These are phyloP conservation scores for Salmo trutta DNA, from an alignment of 2,797 vertebrate genomes.

Conservation along the genomic window DNA sequence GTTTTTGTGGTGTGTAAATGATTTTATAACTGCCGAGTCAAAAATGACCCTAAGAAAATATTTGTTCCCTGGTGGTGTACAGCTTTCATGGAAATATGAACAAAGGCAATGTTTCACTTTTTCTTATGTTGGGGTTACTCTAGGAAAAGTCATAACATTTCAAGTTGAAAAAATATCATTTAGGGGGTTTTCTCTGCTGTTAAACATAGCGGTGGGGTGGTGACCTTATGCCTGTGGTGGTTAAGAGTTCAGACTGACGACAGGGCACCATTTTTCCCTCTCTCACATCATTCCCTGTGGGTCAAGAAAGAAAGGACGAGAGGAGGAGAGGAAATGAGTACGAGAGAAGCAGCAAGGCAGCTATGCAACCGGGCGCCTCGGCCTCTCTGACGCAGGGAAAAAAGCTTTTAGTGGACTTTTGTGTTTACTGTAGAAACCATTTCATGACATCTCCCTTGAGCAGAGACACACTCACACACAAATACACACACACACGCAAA, in stretches of 20 bases:
- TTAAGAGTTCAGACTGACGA: background rate
- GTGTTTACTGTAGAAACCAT: slow-evolving; percentile 31
- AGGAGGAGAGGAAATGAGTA: background rate
- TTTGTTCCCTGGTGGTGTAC: no score
- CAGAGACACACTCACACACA: slow-evolving; percentile 10
- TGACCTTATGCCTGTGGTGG: background rate
- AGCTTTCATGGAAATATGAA: no score
- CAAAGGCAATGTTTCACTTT: no score
- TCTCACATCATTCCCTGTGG: background rate
- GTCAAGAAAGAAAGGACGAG: background rate
- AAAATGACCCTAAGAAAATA: no score
- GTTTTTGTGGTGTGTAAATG: no score
- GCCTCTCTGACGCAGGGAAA: background rate
- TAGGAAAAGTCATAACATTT: no score
- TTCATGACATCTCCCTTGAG: slow-evolving; percentile 24
- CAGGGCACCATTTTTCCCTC: background rate
- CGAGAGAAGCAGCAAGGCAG: slow-evolving; percentile 7
- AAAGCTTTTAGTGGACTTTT: slow-evolving; percentile 34
- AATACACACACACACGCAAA: background rate
- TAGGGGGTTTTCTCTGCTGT: no score
- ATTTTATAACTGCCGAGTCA: no score
- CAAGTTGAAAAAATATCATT: no score
- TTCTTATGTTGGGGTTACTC: no score
- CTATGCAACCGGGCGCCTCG: no score
- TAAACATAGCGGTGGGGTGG: background rate